A percentile compares a stretch with the other conserved stretches of the same genome.
Evolutionary conservation across 1,140 invertebrate genomes (phyloP).

Genomic region (Drosophila nebulosa): DNA sequence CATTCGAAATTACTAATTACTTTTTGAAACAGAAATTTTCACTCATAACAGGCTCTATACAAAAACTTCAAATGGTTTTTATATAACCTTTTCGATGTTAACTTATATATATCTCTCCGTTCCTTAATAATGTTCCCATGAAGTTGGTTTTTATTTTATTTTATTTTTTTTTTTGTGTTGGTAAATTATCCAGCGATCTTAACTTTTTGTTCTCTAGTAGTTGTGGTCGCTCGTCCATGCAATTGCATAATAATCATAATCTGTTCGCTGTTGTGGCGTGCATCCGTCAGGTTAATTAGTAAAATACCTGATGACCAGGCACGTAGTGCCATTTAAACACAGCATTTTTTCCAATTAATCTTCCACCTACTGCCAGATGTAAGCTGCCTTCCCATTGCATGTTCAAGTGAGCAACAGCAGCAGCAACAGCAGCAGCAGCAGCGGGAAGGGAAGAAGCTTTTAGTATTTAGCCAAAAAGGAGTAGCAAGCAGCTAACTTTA

Average conservation of each 20-base stretch:
- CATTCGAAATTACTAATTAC: too few species aligned
- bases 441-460: too few species aligned
- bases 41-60: too few species aligned
- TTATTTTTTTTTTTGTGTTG: background rate
- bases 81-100: background rate
- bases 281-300: conserved; percentile 69
- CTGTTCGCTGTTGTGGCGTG: conserved; percentile 41
- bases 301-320: conserved; percentile 67
- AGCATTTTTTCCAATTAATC: conserved; percentile 57
- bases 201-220: background rate
- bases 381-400: conserved; percentile 15
- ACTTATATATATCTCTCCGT: background rate
- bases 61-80: background rate
- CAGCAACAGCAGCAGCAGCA: too few species aligned
- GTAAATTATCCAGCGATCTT: background rate
- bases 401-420: conserved; percentile 10
- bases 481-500: background rate
- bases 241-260: conserved; percentile 52
- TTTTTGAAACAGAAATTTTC: too few species aligned
- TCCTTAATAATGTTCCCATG: background rate
- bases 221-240: conserved; percentile 10
- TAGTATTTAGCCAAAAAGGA: background rate
- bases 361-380: conserved; percentile 55
- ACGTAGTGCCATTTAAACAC: conserved; percentile 73
- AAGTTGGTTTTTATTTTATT: too few species aligned